Percentiles rank a stretch among this genome's conserved stretches.
These are phyloP conservation scores for Margarornis squamiger DNA, from an alignment of 2,797 vertebrate species.

Conservation along the genomic window DNA sequence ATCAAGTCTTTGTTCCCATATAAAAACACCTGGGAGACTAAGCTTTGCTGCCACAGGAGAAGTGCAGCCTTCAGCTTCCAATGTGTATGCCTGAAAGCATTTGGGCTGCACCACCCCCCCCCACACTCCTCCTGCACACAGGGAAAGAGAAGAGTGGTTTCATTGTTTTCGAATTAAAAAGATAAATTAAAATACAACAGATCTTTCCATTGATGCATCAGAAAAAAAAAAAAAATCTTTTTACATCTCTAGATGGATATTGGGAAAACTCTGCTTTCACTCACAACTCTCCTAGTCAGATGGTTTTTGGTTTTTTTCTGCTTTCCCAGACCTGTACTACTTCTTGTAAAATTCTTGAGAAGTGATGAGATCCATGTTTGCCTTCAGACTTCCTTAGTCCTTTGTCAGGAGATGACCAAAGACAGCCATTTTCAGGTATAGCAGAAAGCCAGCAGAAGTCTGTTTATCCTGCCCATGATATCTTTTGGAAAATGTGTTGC, in stretches of 20 bases:
- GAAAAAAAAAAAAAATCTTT: not conserved
- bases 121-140: not conserved
- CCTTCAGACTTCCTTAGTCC: conserved; percentile 35
- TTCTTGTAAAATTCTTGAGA: not conserved
- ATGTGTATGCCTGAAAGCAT: accelerated
- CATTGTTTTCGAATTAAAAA: not conserved
- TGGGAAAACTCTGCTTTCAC: not conserved
- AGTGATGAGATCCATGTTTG: not conserved
- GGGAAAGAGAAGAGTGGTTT: not conserved
- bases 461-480: not conserved
- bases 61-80: not conserved
- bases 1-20: not conserved
- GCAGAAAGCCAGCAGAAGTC: not conserved
- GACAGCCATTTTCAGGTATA: not conserved
- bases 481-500: not conserved
- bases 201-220: not conserved
- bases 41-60: not conserved
- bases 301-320: not conserved
- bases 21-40: not conserved
- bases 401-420: not conserved
- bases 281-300: not conserved
- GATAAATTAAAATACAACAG: not conserved
- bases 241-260: not conserved
- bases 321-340: not conserved
- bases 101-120: not conserved